Base-by-base conservation (phyloP, 2,888 invertebrate genomes). In the Atrina japonica region DNA sequence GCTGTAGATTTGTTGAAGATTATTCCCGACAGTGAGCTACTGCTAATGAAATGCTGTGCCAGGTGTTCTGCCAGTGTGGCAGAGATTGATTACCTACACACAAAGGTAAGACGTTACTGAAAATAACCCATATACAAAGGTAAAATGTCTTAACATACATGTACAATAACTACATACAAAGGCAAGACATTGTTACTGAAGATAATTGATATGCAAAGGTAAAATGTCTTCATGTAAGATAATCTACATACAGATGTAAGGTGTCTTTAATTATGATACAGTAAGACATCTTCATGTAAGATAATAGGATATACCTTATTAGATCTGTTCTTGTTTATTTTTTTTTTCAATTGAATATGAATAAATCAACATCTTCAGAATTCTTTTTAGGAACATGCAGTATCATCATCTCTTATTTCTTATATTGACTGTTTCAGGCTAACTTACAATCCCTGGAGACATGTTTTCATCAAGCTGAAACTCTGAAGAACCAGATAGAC, bases 61-160 rank as follows among this genome's bases (percentile, higher is more conserved):
- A 80, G 88, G 53, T 90, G 88, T 83, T 82, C 85, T 16, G 83
- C 84, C 30, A 86, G 85, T 61, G 76, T 82, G 73, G 81, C 83
- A 21, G 89, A 89, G 73, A 85, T 86, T 43, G 85, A 90, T 76
- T 63, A 75, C n/a, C 78, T 90, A 2, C 88, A 89, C 72, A 53
- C 77, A 65, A 87, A 83, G 88, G 89, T 89, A 74, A 29, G 56
- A 47, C 21, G n/a, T n/a, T n/a, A n/a, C n/a, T n/a, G 29, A 2
- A 16, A 6, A 40, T 29, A 35, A 56, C 18, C 18, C 18, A 21
- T 35, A 2, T 40, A n/a, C 14, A 29, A 53, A 27, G 23, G 2
- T 27, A 29, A 27, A 14, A 29, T 27, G 3, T 27, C 27, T 53
- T 50, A 21, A 50, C 18, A 9, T 43, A 43, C 18, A 7, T 43